A percentile compares a stretch with the other conserved stretches of the same genome.
These are phyloP conservation scores for Neostethus bicornis DNA, from an alignment of 2,797 vertebrate species.

Conservation along the genomic window DNA sequence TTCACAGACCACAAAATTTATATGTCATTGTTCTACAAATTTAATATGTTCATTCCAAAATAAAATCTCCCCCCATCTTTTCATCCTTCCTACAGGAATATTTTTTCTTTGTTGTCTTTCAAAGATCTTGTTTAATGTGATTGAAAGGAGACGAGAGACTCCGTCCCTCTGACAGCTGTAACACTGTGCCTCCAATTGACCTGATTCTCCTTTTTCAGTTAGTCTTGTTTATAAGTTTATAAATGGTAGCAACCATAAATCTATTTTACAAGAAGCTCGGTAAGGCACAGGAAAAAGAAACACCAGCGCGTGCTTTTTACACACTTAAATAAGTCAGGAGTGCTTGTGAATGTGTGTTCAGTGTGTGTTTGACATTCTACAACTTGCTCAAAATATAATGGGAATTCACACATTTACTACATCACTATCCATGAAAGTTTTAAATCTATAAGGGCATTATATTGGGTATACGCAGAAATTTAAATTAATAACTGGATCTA, in stretches of 20 bases:
- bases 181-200: conserved; percentile 53
- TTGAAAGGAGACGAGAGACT: conserved; percentile 48
- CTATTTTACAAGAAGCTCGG: conserved; percentile 13
- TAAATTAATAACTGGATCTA: not conserved
- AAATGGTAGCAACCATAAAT: conserved; percentile 50
- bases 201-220: conserved; percentile 44
- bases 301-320: not conserved
- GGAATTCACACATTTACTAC: not conserved
- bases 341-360: not conserved
- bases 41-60: not conserved
- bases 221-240: conserved; percentile 55
- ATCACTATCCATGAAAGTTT: too few species aligned
- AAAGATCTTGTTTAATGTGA: conserved; percentile 47
- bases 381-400: conserved; percentile 1
- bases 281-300: conserved; percentile 22
- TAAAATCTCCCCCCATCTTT: conserved; percentile 26
- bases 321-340: not conserved
- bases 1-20: conserved; percentile 1
- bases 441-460: not conserved
- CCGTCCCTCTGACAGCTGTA: conserved; percentile 45
- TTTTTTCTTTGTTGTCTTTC: conserved; percentile 32
- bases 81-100: conserved; percentile 15
- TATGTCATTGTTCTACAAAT: not conserved
- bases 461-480: not conserved
- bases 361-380: not conserved